Conservation (phyloP, 2,888 invertebrate genomes). For the Melieria picta region DNA sequence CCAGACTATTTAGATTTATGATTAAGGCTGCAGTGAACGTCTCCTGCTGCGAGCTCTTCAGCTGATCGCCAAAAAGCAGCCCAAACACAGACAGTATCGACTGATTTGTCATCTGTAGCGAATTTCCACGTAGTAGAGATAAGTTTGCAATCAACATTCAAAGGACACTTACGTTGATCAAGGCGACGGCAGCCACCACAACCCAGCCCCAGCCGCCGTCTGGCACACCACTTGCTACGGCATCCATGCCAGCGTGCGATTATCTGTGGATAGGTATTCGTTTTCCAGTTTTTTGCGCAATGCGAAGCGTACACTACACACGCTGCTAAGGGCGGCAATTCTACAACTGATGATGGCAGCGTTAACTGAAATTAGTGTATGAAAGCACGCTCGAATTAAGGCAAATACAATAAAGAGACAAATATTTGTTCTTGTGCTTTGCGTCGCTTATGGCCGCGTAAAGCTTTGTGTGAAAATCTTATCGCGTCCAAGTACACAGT, state of each 20-base stretch:
- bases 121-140: too few relatives aligned
- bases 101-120: slow-evolving; percentile 74
- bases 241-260: slow-evolving; percentile 46
- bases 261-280: neutral
- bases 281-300: neutral
- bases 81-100: slow-evolving; percentile 78
- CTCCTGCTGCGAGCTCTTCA: slow-evolving; percentile 72
- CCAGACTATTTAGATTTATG: slow-evolving; percentile 72
- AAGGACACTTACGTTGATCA: slow-evolving; percentile 72
- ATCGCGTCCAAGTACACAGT: too few relatives aligned
- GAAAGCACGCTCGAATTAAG: too few relatives aligned
- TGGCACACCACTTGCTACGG: slow-evolving; percentile 60
- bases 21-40: slow-evolving; percentile 76
- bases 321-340: neutral
- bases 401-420: too few relatives aligned
- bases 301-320: neutral
- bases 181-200: slow-evolving; percentile 73
- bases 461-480: too few relatives aligned
- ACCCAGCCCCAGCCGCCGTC: slow-evolving; percentile 83
- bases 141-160: too few relatives aligned
- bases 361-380: too few relatives aligned
- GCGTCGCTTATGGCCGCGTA: too few relatives aligned
- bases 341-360: too few relatives aligned
- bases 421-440: too few relatives aligned
- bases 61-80: slow-evolving; percentile 74